Evolutionary conservation across 2,797 vertebrate species (phyloP), one percentile per base, ranked within the genome.

Genomic region (Bucorvus abyssinicus): DNA sequence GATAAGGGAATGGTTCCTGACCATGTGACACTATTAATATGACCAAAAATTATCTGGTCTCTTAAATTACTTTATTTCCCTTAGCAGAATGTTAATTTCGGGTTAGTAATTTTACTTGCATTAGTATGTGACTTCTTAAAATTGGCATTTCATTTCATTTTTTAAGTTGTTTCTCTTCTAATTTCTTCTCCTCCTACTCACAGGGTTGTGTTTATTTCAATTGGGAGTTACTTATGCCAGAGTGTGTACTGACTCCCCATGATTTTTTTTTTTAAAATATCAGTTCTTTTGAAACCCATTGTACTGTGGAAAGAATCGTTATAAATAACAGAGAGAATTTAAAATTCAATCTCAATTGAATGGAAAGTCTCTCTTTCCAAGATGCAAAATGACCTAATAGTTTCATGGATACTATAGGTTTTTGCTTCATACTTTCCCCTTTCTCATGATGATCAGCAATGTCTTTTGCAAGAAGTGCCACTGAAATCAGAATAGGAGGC

Each of bases 71-170:
- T 97, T 59, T 92, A 95, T 96, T 97, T 96, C 94, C 82, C 96
- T 92, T 89, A 96, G 88, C 71, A 94, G 89, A 96, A 96, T 96
- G 94, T 95, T 97, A 97, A 97, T 96, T 97, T 96, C 89, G 96
- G 68, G 73, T 90, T 91, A 95, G 89, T 74, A 95, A 97, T 97
- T 97, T 97, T 94, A 96, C 95, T 92, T 96, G 53, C 88, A 87
- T 87, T 95, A 49, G 63, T 94, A 96, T 91, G 63, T 90, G 63
- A 61, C 89, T 94, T 53, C 73, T 95, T 96, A 93, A 95, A 90
- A 93, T 55, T 92, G 84, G 73, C 83, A 92, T 95, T 97, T 97
- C 23, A 87, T 94, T 91, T 95, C 85, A 55, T 90, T 94, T 96
- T 88, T 86, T 52, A 90, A 95, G 91, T 95, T 93, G 61, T 12